Percentiles rank a stretch among this genome's conserved stretches.
Evolutionary conservation across 2,797 vertebrate genomes (phyloP).

Genomic region (Orientallactaga sibirica): DNA sequence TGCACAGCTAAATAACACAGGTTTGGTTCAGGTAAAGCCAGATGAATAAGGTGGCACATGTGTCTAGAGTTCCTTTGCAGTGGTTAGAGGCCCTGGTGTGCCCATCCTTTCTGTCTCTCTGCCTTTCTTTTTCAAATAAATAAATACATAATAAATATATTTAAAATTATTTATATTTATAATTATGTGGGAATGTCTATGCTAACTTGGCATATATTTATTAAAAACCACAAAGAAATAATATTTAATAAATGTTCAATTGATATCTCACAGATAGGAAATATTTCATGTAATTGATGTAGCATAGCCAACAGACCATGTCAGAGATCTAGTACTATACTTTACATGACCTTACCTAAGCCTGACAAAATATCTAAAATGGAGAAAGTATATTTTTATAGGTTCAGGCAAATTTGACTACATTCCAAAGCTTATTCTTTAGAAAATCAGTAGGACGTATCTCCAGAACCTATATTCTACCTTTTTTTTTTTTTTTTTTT

Average conservation of each 20-base stretch:
- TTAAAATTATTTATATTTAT: neutral
- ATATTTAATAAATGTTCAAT: slow-evolving; percentile 50
- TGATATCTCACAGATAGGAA: slow-evolving; percentile 35
- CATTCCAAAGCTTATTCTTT: slow-evolving; percentile 34
- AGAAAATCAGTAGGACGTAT: slow-evolving; percentile 6
- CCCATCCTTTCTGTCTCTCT: too few relatives aligned
- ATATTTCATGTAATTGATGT: slow-evolving; percentile 53
- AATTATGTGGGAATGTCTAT: neutral
- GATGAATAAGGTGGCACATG: too few relatives aligned
- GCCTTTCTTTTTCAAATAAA: too few relatives aligned
- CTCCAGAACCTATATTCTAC: neutral
- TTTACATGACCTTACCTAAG: slow-evolving; percentile 75
- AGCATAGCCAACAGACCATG: slow-evolving; percentile 36
- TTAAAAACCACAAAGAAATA: slow-evolving; percentile 23
- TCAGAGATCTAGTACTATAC: slow-evolving; percentile 49
- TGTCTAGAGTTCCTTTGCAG: too few relatives aligned
- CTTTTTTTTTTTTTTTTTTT: slow-evolving; percentile 30
- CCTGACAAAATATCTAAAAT: slow-evolving; percentile 61
- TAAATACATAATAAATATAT: too few relatives aligned
- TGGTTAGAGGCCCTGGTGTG: too few relatives aligned
- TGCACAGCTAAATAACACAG: too few relatives aligned
- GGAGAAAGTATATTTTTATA: slow-evolving; percentile 56
- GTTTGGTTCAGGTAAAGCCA: too few relatives aligned
- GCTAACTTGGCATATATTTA: neutral
- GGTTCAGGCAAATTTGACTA: slow-evolving; percentile 59